Evolutionary conservation across 2,888 invertebrate genomes (phyloP).

Genomic region (Resseliella maxima): DNA sequence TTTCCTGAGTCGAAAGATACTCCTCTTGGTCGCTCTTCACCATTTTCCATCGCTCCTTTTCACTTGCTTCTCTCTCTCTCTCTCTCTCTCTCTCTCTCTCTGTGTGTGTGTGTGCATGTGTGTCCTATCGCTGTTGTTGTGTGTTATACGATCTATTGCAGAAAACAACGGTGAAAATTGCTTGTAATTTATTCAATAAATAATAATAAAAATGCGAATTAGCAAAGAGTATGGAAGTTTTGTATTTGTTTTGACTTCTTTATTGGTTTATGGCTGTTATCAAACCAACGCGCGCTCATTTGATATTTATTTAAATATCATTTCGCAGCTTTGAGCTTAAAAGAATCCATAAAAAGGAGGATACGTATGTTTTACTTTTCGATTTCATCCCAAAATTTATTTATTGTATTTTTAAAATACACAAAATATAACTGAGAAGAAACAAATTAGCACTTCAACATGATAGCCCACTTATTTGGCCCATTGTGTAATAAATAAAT

Average conservation of each 20-base stretch:
- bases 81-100: too few relatives aligned
- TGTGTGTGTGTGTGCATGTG: neutral
- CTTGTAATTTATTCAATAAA: neutral
- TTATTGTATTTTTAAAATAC: neutral
- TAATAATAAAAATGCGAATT: slow-evolving; percentile 11
- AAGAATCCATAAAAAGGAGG: neutral
- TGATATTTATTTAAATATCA: too few relatives aligned
- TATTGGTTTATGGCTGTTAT: neutral
- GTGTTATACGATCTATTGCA: neutral
- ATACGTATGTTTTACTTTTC: neutral
- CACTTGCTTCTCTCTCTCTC: too few relatives aligned
- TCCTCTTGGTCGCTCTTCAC: too few relatives aligned
- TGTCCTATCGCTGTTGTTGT: too few relatives aligned
- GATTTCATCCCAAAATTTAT: neutral
- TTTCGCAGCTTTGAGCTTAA: too few relatives aligned
- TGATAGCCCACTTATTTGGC: slow-evolving; percentile 35
- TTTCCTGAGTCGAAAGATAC: too few relatives aligned
- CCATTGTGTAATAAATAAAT: neutral
- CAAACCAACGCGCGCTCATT: too few relatives aligned
- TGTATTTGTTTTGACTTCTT: neutral
- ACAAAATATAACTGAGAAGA: too few relatives aligned
- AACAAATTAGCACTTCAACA: too few relatives aligned
- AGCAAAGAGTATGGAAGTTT: neutral
- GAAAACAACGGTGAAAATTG: neutral
- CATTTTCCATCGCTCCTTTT: too few relatives aligned